Base-by-base conservation (phyloP, 2,888 invertebrate species). In the Dioctria linearis region DNA sequence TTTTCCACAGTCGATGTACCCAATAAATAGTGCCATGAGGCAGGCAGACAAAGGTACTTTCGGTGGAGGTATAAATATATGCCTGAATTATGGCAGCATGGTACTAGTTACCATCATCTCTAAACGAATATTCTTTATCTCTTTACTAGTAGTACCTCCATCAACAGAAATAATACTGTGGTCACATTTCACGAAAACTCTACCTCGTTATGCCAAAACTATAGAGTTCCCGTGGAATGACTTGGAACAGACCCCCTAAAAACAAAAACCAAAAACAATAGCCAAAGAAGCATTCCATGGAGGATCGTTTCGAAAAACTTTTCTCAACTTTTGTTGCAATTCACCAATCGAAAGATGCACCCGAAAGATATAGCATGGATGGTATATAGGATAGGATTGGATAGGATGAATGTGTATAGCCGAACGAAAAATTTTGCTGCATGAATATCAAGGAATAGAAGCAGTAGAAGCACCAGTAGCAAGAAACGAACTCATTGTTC, bases 121-220 rank as follows among this genome's bases (percentile, higher is more conserved):
- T 54, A 54, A 37, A 69, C 61, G 61, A 69, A 69, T n/a, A n/a
- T 51, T 69, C 40, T 51, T 51, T 69, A 69, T 51, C 69, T 69
- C 37, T 25, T 65, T 51, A 3, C 61, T 8, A 11, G 40, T 49
- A 69, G 40, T 49, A 69, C 49, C 39, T 69, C 51, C 54, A 69
- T 69, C 69, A 51, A 40, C 39, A 51, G 39, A 49, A 65, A 51
- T 69, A 54, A 54, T 54, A n/a, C 37, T 69, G 69, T 51, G 69
- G 69, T 49, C 69, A 69, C 69, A 69, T 8, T 69, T 69, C 49
- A 25, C 25, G 37, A 37, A 54, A 54, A 54, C 6, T 11, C 11
- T 11, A 6, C 54, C 54, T 54, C 54, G 54, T 54, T 54, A 54
- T 54, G 54, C 54, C 6, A 54, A 54, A 4, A 54, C 11, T 2